Evolutionary conservation across 2,888 invertebrate species (phyloP).

Genomic region (Dryococelus australis): DNA sequence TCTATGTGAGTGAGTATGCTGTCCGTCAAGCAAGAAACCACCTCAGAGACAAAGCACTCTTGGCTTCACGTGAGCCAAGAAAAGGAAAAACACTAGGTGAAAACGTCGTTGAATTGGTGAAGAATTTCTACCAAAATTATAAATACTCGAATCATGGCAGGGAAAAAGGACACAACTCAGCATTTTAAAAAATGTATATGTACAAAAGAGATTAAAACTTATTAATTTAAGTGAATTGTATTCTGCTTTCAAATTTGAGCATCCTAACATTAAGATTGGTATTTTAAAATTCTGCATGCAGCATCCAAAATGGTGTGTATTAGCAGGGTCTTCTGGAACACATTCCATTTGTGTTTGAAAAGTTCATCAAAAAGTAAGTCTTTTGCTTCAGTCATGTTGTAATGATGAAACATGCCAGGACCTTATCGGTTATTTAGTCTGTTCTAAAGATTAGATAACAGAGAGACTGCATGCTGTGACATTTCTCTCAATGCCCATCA

Average conservation of each 20-base stretch:
- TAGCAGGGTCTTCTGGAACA: conserved; percentile 5
- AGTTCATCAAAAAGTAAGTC: background rate
- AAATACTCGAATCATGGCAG: background rate
- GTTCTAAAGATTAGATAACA: conserved; percentile 24
- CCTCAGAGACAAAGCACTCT: background rate
- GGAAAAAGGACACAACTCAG: background rate
- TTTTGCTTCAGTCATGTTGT: background rate
- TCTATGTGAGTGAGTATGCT: background rate
- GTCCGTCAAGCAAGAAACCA: background rate
- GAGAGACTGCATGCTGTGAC: conserved; percentile 21
- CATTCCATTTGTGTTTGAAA: background rate
- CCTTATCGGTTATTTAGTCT: background rate
- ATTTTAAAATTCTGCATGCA: background rate
- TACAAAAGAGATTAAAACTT: background rate
- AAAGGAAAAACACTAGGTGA: background rate
- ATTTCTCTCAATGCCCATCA: conserved; percentile 19
- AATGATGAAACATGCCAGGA: background rate
- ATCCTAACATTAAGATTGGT: background rate
- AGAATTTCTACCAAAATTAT: background rate
- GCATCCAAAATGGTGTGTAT: background rate
- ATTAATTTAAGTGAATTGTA: background rate
- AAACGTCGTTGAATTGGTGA: background rate
- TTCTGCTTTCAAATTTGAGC: background rate
- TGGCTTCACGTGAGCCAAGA: background rate
- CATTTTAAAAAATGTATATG: background rate